Base-by-base conservation (phyloP, 2,888 invertebrate species). In the Hirtodrosophila cameraria region DNA sequence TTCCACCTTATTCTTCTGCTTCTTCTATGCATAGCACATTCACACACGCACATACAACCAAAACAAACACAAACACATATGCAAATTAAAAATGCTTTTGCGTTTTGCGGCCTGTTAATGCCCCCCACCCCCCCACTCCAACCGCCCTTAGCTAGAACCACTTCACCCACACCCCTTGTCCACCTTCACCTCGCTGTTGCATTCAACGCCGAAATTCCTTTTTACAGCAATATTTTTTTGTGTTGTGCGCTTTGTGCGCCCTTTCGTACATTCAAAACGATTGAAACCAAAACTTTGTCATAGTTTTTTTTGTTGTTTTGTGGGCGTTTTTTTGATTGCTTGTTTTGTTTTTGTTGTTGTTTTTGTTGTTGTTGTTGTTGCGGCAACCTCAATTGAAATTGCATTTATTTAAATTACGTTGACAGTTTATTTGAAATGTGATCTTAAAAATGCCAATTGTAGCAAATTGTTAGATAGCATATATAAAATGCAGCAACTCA, bases 381-480 rank as follows among this genome's bases (percentile, higher is more conserved):
- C 28, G 50, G 31, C 42, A 36, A 11, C 43, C 65, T 59, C 59
- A 64, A 59, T 57, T 61, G 64, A 61, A 62, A 75, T 65, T 76
- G 69, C 73, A 73, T 65, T 74, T 72, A 52, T 55, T 68, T 67
- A 33, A 63, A 72, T 55, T 73, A 52, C 43, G 53, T 65, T 69
- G 53, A 72, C 62, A 61, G 8, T 48, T 33, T 41, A 58, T 13
- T 25, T 38, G 8, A 38, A 54, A 31, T 8, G 15, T 3, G 23
- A 48, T 12, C 11, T 52, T 12, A 7, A 13, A n/a, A 16, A 18
- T 8, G 7, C 2, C 11, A 35, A 2, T 18, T 18, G 18, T 18
- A 4, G 18, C 18, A 18, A 3, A 18, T 2, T 18, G 4, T 23
- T 23, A 4, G 25, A 54, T 42, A 43, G 23, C 59, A 45, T 43